A percentile compares a stretch with the other conserved stretches of the same genome.
Conservation (phyloP, 2,113 vertebrate genomes). For the Chiloscyllium plagiosum region DNA sequence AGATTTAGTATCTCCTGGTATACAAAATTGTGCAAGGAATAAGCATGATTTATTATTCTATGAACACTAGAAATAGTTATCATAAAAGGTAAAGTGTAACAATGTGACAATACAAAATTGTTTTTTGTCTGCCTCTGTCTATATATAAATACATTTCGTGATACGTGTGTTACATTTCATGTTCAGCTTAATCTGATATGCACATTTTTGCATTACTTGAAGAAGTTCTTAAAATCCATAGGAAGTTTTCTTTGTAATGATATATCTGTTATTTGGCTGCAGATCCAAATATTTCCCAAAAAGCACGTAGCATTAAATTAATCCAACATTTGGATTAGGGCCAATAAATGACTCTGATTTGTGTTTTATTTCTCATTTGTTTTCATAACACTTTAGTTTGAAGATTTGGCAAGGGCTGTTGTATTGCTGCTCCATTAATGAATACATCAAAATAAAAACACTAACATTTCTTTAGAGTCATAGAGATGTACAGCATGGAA, state of each 20-base stretch:
- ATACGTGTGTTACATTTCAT: neutral
- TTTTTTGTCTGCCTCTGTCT: neutral
- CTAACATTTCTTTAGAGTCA: neutral
- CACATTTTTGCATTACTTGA: neutral
- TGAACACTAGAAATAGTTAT: neutral
- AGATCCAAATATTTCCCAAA: neutral
- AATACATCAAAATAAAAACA: neutral
- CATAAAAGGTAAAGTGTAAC: neutral
- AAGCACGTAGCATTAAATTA: neutral
- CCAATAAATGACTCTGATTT: neutral
- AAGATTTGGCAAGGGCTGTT: neutral
- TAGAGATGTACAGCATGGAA: too few relatives aligned
- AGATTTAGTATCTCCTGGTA: neutral
- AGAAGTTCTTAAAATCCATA: neutral
- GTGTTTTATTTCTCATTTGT: neutral
- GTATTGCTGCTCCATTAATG: neutral
- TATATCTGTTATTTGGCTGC: neutral
- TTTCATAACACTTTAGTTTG: neutral
- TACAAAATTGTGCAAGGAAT: neutral
- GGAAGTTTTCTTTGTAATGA: neutral
- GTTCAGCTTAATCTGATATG: neutral
- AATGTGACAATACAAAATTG: neutral
- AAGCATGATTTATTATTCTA: neutral
- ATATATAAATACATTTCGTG: neutral
- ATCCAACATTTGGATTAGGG: neutral